A percentile compares a stretch with the other conserved stretches of the same genome.
Evolutionary conservation across 2,113 vertebrate species (phyloP).

Genomic region (Panurus biarmicus): DNA sequence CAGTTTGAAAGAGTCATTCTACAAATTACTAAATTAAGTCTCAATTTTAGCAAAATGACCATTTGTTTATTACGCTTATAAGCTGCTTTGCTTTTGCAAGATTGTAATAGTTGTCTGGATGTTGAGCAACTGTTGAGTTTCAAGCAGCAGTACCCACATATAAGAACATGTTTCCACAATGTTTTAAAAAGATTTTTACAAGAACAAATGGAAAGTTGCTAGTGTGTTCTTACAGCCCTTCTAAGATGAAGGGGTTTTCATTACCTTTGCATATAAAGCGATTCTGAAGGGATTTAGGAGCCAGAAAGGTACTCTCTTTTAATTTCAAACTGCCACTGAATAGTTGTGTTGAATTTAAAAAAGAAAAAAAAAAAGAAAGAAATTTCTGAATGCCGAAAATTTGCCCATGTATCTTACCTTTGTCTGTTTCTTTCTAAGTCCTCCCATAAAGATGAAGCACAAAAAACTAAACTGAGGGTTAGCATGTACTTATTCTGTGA

Average conservation of each 20-base stretch:
- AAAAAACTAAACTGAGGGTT: background rate
- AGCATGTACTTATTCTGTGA: background rate
- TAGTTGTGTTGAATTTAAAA: background rate
- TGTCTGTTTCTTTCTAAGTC: background rate
- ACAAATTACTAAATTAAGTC: conserved; percentile 63
- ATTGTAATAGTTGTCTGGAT: conserved; percentile 55
- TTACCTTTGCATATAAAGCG: background rate
- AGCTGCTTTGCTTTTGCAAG: conserved; percentile 52
- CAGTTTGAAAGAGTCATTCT: conserved; percentile 69
- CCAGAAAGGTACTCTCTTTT: background rate
- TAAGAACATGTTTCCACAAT: conserved; percentile 51
- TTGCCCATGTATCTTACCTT: background rate
- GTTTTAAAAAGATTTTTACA: background rate
- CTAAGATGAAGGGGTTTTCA: background rate
- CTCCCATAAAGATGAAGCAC: background rate
- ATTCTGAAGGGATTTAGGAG: background rate
- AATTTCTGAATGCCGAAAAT: background rate
- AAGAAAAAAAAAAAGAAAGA: background rate
- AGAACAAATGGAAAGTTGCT: background rate
- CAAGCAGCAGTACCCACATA: conserved; percentile 12
- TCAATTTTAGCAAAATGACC: conserved; percentile 52
- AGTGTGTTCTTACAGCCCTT: background rate
- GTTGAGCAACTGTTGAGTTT: conserved; percentile 41
- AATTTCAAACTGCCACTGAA: background rate
- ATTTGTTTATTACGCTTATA: conserved; percentile 60